Base-by-base conservation (phyloP, 92 coral and sea anemone species). In the Hydrozoanthus gracilis region DNA sequence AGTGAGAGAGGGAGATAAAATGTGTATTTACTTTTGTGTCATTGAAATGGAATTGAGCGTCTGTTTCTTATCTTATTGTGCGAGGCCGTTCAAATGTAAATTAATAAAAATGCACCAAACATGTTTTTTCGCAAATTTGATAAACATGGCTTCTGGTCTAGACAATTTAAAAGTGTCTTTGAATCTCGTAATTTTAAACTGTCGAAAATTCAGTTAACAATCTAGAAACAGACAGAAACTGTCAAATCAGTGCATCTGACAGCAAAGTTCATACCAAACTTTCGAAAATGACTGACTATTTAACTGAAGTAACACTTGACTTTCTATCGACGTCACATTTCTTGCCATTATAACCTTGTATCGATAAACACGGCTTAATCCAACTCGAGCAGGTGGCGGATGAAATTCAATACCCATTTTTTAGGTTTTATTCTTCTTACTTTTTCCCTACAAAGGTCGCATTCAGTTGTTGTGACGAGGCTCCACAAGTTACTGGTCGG, bases 91-190 rank as follows among this genome's bases (percentile, higher is more conserved):
- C 44, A 4, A 35, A 35, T 15, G 39, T 68, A 27, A 68, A 68
- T 68, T 68, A 9, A 68, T 35, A 68, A 68, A 35, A 68, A 35
- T 16, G 39, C 27, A 66, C 27, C 71, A 62, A 62, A 66, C 8
- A 68, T 6, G 15, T 68, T 68, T 68, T 68, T 35, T 27, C 39
- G 73, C 46, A 12, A 68, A 27, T 68, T 8, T 18, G 44, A 7
- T 68, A 68, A 68, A 68, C 73, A 35, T 68, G 73, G n/a, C 44
- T 68, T 68, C 48, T 68, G 73, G 48, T 6, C 44, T 9, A 20
- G 5, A 68, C 10, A 68, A 14, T 68, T 9, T 35, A 15, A 27
- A 27, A 27, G 73, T 15, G 49, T 68, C 15, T 16, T 15, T 6
- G 46, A 35, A 3, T 68, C 11, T 10, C 18, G 15, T 4, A 39